These are phyloP conservation scores for Chanos chanos DNA, from an alignment of 2,797 vertebrate species.

Conservation along the genomic window DNA sequence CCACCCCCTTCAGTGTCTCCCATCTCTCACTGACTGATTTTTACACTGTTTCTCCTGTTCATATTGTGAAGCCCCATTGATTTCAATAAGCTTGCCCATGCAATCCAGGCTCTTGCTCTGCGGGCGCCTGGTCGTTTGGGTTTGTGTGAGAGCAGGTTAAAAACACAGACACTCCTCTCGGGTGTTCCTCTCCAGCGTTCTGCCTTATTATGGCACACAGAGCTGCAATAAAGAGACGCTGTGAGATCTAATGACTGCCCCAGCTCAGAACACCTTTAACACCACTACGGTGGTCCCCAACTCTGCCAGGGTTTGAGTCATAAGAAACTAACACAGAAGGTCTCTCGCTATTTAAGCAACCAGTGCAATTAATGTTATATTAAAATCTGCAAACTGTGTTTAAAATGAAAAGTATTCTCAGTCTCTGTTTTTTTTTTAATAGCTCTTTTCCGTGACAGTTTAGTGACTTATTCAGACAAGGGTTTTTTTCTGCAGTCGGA, in stretches of 20 bases:
- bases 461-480: too few species aligned
- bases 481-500: too few species aligned
- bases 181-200: conserved; percentile 19
- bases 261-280: conserved; percentile 16
- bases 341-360: too few species aligned
- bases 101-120: conserved; percentile 4
- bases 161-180: conserved; percentile 37
- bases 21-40: background rate
- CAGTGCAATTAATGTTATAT: too few species aligned
- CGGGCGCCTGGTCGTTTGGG: conserved; percentile 16
- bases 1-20: background rate
- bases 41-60: conserved; percentile 18
- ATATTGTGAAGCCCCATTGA: conserved; percentile 16
- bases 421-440: too few species aligned
- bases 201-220: conserved; percentile 42
- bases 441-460: too few species aligned
- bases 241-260: conserved; percentile 18
- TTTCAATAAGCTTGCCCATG: conserved; percentile 21
- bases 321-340: too few species aligned
- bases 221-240: conserved; percentile 30
- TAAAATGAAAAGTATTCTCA: too few species aligned
- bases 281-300: conserved; percentile 8
- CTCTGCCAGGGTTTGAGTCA: background rate
- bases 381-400: too few species aligned
- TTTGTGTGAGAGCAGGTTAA: conserved; percentile 43